Base-by-base conservation (phyloP, 2,797 vertebrate genomes). In the Cichlasoma orientale region DNA sequence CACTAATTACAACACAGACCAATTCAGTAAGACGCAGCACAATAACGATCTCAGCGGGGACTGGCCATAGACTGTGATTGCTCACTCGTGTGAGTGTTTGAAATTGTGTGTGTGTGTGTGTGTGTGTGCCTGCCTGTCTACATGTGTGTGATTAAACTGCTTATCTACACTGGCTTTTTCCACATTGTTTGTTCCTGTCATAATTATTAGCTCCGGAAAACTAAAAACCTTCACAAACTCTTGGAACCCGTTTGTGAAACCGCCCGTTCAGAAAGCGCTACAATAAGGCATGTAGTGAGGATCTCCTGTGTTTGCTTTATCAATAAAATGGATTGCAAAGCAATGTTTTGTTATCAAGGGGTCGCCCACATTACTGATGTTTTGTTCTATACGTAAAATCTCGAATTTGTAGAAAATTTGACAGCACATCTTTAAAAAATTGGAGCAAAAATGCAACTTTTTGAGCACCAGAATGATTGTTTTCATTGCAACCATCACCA, bases 1-100 rank as follows among this genome's bases (percentile, higher is more conserved):
- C 70, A 72, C 77, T 90, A 89, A 91, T 92, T 91, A 87, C 81
- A 85, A 33, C 73, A 77, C 59, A 84, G 77, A 69, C 74, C 79
- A 36, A 41, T 87, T 82, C 72, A 82, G 33, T 89, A 74, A 23
- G 76, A 82, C 58, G 68, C 76, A 77, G 74, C 81, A 81, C 81
- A 80, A 72, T 80, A 86, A 82, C 56, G 27, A 72, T 33, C 78
- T 75, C 90, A 73, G 78, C 83, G 56, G 90, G 87, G 82, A 89
- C 69, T 0, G 7, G 55, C 63, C 47, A 11, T 55, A 68, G 54
- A 55, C 80, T 66, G 72, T 63, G 79, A 89, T 87, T 74, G 41
- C 87, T 85, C 83, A 88, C 88, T 81, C 87, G 81, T 86, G 86
- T 66, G 56, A 88, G 58, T 18, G 47, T 75, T 69, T 72, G 3